Base-by-base conservation (phyloP, 2,797 vertebrate species). In the Percopsis omiscomaycus region DNA sequence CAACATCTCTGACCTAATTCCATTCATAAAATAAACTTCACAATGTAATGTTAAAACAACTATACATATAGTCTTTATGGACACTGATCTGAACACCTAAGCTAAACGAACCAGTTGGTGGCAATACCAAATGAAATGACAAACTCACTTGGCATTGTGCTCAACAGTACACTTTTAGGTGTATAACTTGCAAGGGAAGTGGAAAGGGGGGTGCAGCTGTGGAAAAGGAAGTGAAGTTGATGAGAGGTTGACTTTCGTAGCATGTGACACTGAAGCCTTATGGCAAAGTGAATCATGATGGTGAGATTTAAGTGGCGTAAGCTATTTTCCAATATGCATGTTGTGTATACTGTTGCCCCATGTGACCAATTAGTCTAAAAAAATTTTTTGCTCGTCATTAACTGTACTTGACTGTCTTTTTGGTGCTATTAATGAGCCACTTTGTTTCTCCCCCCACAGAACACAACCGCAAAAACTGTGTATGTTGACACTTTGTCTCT, bases 401-500 rank as follows among this genome's bases (percentile, higher is more conserved):
- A 22, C 22, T n/a, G n/a, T n/a, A n/a, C 6, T 1, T 37, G 37
- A 37, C 32, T 5, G 37, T 42, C 28, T 5, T 2, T 53, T 12
- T 54, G 27, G n/a, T 44, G 12, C 50, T 57, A 66, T 6, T 4
- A 0, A 56, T 11, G 49, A n/a, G 55, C 8, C 3, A 51, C 0
- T 46, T 69, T 49, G 52, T 5, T 49, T 61, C 15, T 52, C 2
- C 60, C 54, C 77, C 73, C 64, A 46, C 77, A 93, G 92, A 88
- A 72, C 47, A 4, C 2, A 3, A 29, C 59, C 0, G 3, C 63
- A 0, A 80, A 89, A 0, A 15, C 0, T 0, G 84, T 77, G 55
- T 92, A 66, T 16, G 84, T 91, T 0, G 9, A 74, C 3, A 0
- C 5, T 0, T 1, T 94, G 63, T 47, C 69, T 15, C 84, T 89